Evolutionary conservation across 2,888 invertebrate genomes (phyloP).

Genomic region (Elmis aenea): DNA sequence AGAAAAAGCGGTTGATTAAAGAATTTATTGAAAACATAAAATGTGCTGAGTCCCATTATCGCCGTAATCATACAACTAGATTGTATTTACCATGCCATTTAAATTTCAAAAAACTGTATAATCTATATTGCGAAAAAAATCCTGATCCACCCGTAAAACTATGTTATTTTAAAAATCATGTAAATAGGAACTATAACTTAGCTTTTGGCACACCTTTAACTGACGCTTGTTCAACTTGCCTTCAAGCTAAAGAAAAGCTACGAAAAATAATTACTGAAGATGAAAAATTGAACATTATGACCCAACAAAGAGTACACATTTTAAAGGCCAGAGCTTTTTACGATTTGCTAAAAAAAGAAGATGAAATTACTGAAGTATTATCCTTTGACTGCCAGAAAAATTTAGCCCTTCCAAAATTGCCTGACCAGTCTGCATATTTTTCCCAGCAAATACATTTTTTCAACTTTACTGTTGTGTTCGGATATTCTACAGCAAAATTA

Average conservation of each 20-base stretch:
- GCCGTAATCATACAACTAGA: conserved; percentile 1
- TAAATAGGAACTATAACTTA: conserved; percentile 1
- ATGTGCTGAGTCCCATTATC: neutral
- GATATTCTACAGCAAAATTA: no score
- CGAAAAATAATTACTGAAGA: no score
- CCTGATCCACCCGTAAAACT: no score
- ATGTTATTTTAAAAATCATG: conserved; percentile 2
- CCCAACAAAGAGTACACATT: conserved; percentile 1
- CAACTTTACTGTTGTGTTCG: no score
- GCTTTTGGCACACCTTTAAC: conserved; percentile 5
- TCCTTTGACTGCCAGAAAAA: conserved; percentile 11
- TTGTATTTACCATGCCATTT: conserved; percentile 3
- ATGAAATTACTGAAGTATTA: conserved; percentile 4
- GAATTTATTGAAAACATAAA: neutral
- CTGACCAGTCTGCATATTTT: conserved; percentile 10
- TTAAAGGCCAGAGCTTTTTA: conserved; percentile 3
- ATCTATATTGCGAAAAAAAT: neutral
- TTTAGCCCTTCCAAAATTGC: conserved; percentile 9
- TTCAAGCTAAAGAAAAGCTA: neutral
- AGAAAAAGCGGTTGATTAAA: conserved; percentile 1
- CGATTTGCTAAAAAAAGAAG: neutral
- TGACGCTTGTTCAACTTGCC: conserved; percentile 3
- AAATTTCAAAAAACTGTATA: conserved; percentile 1
- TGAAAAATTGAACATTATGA: neutral
- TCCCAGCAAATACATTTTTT: conserved; percentile 6